Evolutionary conservation across 2,797 vertebrate species (phyloP).

Genomic region (Amphiprion clarkii): DNA sequence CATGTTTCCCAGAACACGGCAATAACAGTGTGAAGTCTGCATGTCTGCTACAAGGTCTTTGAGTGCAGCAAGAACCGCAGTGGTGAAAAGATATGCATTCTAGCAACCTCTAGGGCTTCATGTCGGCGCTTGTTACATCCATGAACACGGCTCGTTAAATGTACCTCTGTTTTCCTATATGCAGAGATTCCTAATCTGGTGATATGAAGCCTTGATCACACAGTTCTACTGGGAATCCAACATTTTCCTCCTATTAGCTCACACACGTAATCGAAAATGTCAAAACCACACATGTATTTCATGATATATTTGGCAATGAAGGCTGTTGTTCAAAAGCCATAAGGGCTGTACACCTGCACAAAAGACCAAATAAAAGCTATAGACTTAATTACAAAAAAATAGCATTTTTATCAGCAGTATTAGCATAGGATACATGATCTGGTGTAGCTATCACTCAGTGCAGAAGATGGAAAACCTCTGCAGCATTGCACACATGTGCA

Average conservation of each 20-base stretch:
- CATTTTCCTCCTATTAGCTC: slow-evolving; percentile 31
- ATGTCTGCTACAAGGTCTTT: slow-evolving; percentile 52
- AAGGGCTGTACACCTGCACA: slow-evolving; percentile 20
- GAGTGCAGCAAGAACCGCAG: slow-evolving; percentile 2
- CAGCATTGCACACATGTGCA: no score
- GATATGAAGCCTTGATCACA: slow-evolving; percentile 38
- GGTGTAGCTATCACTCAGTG: neutral
- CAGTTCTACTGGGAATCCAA: slow-evolving; percentile 21
- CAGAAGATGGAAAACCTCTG: neutral
- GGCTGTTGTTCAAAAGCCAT: slow-evolving; percentile 13
- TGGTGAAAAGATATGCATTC: slow-evolving; percentile 29
- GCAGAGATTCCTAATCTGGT: slow-evolving; percentile 33
- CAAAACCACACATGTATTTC: slow-evolving; percentile 24
- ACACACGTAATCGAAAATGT: slow-evolving; percentile 23
- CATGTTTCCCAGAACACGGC: slow-evolving; percentile 60
- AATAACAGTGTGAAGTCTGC: slow-evolving; percentile 36
- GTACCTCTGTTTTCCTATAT: slow-evolving; percentile 34
- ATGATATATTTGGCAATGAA: slow-evolving; percentile 31
- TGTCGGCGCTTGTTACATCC: slow-evolving; percentile 17
- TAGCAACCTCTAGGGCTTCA: slow-evolving; percentile 36
- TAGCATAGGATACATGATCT: neutral
- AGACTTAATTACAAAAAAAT: neutral
- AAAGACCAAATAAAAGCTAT: neutral
- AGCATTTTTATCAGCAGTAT: neutral
- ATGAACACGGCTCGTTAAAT: slow-evolving; percentile 24